Evolutionary conservation across 2,888 invertebrate species (phyloP).

Genomic region (Druceiella hillmani): DNA sequence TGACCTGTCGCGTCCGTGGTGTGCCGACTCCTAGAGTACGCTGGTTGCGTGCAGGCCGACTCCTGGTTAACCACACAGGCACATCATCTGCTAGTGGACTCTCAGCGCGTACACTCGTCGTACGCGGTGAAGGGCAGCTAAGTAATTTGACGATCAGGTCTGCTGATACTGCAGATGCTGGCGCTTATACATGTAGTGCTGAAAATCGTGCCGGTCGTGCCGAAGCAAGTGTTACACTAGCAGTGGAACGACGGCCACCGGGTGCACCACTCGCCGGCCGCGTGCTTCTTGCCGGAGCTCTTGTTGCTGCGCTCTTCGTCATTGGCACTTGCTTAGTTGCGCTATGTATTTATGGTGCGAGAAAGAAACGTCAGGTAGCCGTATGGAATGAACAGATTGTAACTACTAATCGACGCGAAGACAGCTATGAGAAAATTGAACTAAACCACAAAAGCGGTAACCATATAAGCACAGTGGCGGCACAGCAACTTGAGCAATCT

Average conservation of each 20-base stretch:
- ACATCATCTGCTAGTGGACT: slow-evolving; percentile 27
- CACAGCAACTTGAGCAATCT: no score
- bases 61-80: slow-evolving; percentile 59
- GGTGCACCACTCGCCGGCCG: slow-evolving; percentile 36
- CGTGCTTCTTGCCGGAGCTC: slow-evolving; percentile 57
- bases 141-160: slow-evolving; percentile 70
- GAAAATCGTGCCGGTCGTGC: slow-evolving; percentile 77
- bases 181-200: slow-evolving; percentile 70
- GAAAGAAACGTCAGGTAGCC: slow-evolving; percentile 53
- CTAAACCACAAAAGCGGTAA: slow-evolving; percentile 55
- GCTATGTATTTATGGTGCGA: slow-evolving; percentile 60
- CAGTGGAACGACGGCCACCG: slow-evolving; percentile 60
- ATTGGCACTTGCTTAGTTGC: slow-evolving; percentile 61
- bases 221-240: slow-evolving; percentile 67
- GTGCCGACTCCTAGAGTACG: slow-evolving; percentile 67
- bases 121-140: slow-evolving; percentile 60
- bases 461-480: no score
- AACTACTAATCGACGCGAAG: slow-evolving; percentile 45
- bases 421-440: slow-evolving; percentile 77
- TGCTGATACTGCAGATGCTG: slow-evolving; percentile 69
- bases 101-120: slow-evolving; percentile 58
- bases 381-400: slow-evolving; percentile 50
- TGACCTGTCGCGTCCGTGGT: slow-evolving; percentile 65
- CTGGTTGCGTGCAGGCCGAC: slow-evolving; percentile 66
- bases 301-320: slow-evolving; percentile 63